Conservation (phyloP, 2,888 invertebrate species). For the Pristionchus arcanus region DNA sequence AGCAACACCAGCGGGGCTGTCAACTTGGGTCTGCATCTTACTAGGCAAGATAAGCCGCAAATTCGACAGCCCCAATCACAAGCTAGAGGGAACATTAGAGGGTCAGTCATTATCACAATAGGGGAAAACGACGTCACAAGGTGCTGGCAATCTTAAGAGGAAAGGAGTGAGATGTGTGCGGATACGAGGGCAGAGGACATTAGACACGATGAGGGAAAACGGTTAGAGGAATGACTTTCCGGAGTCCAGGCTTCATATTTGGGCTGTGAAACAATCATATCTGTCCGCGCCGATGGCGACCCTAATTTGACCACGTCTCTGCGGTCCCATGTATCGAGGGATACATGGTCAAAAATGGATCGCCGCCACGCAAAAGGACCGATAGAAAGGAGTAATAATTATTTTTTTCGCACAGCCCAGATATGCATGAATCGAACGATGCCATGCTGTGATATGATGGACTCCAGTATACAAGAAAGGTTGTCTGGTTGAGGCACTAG, state of each 20-base stretch:
- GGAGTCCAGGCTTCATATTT: neutral
- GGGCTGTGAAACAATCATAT: no score
- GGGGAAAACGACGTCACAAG: neutral
- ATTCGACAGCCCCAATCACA: neutral
- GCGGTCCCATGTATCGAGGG: no score
- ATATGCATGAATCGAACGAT: neutral
- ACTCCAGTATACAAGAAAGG: neutral
- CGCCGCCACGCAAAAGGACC: no score
- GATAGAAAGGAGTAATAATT: no score
- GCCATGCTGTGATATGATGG: neutral
- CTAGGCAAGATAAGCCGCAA: neutral
- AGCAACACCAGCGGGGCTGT: neutral
- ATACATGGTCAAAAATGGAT: no score
- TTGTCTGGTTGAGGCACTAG: neutral
- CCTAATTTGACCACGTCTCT: no score
- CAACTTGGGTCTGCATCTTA: neutral
- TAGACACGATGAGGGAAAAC: constrained; percentile 26
- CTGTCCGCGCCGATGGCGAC: no score
- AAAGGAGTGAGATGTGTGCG: neutral
- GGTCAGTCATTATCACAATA: neutral
- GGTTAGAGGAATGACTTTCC: neutral
- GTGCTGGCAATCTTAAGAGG: neutral
- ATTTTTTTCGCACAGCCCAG: no score
- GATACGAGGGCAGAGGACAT: neutral
- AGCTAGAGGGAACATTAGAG: neutral